Percentiles rank a stretch among this genome's conserved stretches.
Evolutionary conservation across 2,797 vertebrate genomes (phyloP).

Genomic region (Phataginus tricuspis): DNA sequence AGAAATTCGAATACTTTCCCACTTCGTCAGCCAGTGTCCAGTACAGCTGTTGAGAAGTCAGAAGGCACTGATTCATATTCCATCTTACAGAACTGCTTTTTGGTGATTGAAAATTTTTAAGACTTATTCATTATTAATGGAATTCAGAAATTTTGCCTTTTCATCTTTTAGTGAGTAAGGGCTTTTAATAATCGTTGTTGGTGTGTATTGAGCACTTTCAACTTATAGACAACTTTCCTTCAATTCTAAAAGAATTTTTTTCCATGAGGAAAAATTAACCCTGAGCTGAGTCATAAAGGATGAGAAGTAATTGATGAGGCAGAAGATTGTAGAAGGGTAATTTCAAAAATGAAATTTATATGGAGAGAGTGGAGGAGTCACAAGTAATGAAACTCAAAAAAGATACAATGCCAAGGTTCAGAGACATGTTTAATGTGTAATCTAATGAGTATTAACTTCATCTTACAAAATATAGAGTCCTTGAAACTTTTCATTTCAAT

Average conservation of each 20-base stretch:
- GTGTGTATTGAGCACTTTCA: background rate
- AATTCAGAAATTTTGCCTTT: background rate
- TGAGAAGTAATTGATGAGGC: background rate
- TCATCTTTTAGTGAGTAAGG: background rate
- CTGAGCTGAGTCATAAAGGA: background rate
- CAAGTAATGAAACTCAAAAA: background rate
- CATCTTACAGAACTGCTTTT: background rate
- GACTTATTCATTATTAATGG: background rate
- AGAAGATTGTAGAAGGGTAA: background rate
- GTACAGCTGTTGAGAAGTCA: background rate
- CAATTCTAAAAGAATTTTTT: background rate
- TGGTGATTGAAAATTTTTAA: background rate
- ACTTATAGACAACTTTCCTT: background rate
- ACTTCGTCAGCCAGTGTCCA: background rate
- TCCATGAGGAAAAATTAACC: background rate
- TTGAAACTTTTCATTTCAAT: background rate
- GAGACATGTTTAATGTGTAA: background rate
- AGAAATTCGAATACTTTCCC: background rate
- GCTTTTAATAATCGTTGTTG: background rate
- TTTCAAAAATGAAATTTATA: background rate
- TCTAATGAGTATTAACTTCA: background rate
- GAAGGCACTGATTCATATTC: background rate
- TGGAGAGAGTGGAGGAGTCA: background rate
- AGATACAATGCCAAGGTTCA: background rate
- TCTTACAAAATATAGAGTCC: background rate